Base-by-base conservation (phyloP, 2,113 vertebrate genomes). In the Brachionichthys hirsutus region DNA sequence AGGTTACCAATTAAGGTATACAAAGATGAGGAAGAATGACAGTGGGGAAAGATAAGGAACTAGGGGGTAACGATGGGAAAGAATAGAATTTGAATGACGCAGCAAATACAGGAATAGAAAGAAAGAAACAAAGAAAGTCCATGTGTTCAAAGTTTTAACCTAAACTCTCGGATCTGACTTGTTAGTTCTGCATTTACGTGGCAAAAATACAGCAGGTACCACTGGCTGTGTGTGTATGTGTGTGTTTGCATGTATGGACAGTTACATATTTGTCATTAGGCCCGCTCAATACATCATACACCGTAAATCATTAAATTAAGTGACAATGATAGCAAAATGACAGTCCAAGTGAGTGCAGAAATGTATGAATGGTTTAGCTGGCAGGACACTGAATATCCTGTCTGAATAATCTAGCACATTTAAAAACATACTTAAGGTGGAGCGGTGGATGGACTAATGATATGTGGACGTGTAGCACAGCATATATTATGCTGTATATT, bases 301-400 rank as follows among this genome's bases (percentile, higher is more conserved):
- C 47, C 18, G 46, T 83, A 75, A 84, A 65, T 80, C 73, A 85
- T 73, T 79, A 40, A 74, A 79, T 85, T 78, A 76, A 62, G 70
- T 46, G 41, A 74, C 64, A 79, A 67, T 67, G 73, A 76, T 22
- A 76, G 77, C 71, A 52, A 68, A 58, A 43, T 42, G 61, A 55
- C 55, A 51, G 24, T 6, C 42, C 1, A 0, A 42, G 3, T 19
- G 53, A 2, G 9, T 47, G 18, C 12, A 12, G 61, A 24, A 19
- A 22, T 48, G 38, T 50, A 20, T 51, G 48, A 4, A 17, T 16
- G 16, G n/a, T 47, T 30, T 6, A 30, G 24, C 18, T n/a, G 5
- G 1, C 8, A 5, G 24, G 2, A 60, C 24, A 12, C 18, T 51
- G 18, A 53, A 52, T n/a, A n/a, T 55, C 30, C 34, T 12, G 16